These are phyloP conservation scores for Adelphocoris suturalis DNA, from an alignment of 2,888 invertebrate species.

Conservation along the genomic window DNA sequence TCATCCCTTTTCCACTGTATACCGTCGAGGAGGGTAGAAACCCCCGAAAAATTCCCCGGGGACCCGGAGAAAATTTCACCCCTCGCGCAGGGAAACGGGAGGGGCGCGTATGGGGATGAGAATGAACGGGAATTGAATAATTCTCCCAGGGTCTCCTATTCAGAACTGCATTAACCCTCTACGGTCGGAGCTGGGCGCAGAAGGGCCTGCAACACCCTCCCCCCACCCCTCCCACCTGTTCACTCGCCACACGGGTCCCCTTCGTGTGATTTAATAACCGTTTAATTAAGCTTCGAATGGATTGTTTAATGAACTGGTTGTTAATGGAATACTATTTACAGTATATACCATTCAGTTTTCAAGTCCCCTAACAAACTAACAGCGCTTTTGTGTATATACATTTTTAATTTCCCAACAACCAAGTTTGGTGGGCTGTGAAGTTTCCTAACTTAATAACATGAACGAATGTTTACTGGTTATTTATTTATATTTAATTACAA, in stretches of 20 bases:
- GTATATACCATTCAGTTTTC: conserved; percentile 34
- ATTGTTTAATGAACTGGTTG: conserved; percentile 68
- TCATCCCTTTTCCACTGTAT: neutral
- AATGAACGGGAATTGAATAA: conserved; percentile 65
- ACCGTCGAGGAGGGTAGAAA: no score
- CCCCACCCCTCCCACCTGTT: neutral
- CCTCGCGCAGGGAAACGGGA: neutral
- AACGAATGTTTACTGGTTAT: no score
- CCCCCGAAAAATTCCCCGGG: conserved; percentile 7
- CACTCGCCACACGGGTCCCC: neutral
- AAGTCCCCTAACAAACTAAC: neutral
- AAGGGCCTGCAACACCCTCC: neutral
- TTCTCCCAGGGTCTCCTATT: conserved; percentile 23
- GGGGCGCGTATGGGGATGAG: neutral
- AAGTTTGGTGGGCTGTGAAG: no score
- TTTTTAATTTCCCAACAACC: no score
- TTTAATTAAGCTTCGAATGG: conserved; percentile 69
- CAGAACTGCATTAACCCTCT: conserved; percentile 66
- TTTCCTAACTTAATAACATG: no score
- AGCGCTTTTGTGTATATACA: no score
- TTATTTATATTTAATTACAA: no score
- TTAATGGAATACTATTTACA: conserved; percentile 70
- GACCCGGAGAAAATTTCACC: neutral
- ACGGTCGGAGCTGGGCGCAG: neutral
- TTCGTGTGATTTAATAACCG: conserved; percentile 66